Base-by-base conservation (phyloP, 2,797 vertebrate species). In the Bovichtus variegatus region DNA sequence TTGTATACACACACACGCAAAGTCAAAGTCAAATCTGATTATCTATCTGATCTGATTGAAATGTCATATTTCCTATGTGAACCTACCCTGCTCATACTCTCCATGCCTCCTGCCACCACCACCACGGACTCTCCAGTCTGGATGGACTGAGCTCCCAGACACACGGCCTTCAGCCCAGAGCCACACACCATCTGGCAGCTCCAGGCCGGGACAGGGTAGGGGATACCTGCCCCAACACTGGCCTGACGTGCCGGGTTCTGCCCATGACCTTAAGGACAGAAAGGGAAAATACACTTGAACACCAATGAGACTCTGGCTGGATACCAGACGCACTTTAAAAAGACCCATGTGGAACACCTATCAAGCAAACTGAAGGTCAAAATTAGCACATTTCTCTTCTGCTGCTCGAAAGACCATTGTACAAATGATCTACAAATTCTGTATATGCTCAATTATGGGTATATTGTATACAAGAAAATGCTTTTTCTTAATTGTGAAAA, bases 121-220 rank as follows among this genome's bases (percentile, higher is more conserved):
- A 99, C 87, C 59, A 87, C 91, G 57, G 98, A 94, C 62, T 98
- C 97, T 44, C 96, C 97, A 0, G 55, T 68, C 84, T 90, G 87
- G 78, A 99, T 95, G 70, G 98, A 95, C 93, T 99, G 98, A 73
- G 95, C 96, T 46, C 95, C 98, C 18, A 99, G 93, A 78, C 97
- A 97, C 27, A 99, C 96, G 0, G 98, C 95, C 85, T 99, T 99
- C 49, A 99, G 89, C 57, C 98, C 98, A 0, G 98, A 99, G 5
- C 98, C 98, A 0, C 98, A 99, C 87, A 99, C 94, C 97, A 99
- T 99, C 88, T 99, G 98, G 90, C 98, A 99, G 93, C 96, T 96
- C 98, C 98, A 99, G 0, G 97, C 96, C 0, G 98, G 98, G n/a
- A 98, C 95, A 0, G 89, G 71, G 74, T 97, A 98, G 0, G 98